phyloP scores from a whole-genome alignment of 2,888 invertebrate species.

The Latrodectus elegans region DNA sequence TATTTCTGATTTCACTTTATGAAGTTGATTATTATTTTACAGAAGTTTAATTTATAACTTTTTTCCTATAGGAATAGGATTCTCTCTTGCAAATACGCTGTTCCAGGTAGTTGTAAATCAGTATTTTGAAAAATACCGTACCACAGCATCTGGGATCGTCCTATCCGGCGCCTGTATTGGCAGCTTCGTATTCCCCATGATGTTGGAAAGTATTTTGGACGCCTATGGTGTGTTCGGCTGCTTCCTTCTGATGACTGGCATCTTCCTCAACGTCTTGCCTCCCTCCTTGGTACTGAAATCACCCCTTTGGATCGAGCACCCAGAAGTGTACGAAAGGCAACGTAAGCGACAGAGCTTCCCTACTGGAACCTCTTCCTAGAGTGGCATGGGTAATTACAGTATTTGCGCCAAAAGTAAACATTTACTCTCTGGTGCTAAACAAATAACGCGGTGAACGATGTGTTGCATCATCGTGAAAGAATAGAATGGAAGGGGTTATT shows the following conservation, averaged over 20 bases:
- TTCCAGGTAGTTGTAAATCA: constrained; percentile 55
- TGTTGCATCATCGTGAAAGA: no score
- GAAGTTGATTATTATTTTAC: no score
- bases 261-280: constrained; percentile 53
- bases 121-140: constrained; percentile 51
- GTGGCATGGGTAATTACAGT: no score
- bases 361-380: no score
- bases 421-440: no score
- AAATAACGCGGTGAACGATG: no score
- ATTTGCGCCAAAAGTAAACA: no score
- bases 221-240: constrained; percentile 39
- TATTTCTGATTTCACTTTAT: no score
- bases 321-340: constrained; percentile 41
- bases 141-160: constrained; percentile 55
- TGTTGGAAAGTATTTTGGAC: constrained; percentile 41
- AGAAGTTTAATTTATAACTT: no score
- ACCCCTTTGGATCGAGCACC: constrained; percentile 44
- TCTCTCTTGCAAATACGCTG: constrained; percentile 41
- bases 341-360: constrained; percentile 23
- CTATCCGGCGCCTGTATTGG: constrained; percentile 57
- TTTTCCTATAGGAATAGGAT: constrained; percentile 34
- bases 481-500: no score
- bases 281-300: constrained; percentile 37
- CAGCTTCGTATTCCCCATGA: constrained; percentile 28
- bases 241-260: constrained; percentile 39